Percentiles rank a stretch among this genome's conserved stretches.
phyloP scores from a whole-genome alignment of 2,888 invertebrate genomes.

The Tanypteryx hageni region DNA sequence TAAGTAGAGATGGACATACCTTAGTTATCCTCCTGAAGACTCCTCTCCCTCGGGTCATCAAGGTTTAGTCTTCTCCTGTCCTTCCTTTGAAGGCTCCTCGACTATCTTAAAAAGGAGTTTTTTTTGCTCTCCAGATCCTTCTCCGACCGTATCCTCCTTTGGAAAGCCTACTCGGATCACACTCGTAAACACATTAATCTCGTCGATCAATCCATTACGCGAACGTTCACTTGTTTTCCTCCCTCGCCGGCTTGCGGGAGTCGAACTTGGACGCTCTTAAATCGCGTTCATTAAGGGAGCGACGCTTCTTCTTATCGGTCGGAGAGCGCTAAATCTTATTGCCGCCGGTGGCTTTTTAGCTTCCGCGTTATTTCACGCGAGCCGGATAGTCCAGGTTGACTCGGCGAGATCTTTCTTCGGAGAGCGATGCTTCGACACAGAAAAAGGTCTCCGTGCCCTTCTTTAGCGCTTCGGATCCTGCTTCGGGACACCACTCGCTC shows the following conservation, averaged over 20 bases:
- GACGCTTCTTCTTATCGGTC: neutral
- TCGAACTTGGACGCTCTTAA: neutral
- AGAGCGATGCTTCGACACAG: no score
- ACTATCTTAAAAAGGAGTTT: neutral
- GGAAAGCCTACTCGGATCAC: no score
- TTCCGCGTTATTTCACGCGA: neutral
- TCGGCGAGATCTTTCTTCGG: no score
- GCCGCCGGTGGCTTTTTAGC: neutral
- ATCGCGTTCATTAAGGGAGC: neutral
- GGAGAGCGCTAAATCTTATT: neutral
- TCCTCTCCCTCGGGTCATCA: neutral
- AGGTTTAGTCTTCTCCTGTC: neutral
- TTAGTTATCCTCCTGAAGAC: neutral
- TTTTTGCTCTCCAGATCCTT: neutral
- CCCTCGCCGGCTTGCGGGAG: neutral
- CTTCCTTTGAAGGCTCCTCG: neutral
- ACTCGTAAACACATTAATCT: no score
- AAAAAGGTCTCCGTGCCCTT: no score
- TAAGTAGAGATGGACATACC: neutral
- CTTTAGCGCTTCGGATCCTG: neutral
- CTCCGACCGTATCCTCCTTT: no score
- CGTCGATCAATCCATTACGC: neutral
- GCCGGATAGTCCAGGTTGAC: neutral
- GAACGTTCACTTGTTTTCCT: neutral
- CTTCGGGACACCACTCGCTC: neutral